phyloP scores from a whole-genome alignment of 2,888 invertebrate species.

The Harpagoxenus sublaevis region DNA sequence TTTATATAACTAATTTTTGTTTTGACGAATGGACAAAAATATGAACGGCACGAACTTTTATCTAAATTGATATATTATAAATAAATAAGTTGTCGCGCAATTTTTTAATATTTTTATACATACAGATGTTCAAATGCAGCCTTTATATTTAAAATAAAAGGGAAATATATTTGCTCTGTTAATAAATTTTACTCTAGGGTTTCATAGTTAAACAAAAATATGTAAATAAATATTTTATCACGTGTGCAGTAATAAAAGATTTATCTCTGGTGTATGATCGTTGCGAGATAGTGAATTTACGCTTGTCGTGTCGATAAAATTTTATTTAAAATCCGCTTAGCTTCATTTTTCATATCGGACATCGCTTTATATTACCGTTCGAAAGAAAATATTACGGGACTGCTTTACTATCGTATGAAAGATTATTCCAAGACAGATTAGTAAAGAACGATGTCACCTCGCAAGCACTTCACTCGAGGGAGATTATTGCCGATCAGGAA shows the following conservation, averaged over 20 bases:
- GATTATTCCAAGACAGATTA: constrained; percentile 29
- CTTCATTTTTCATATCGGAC: constrained; percentile 9
- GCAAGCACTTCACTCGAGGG: constrained; percentile 29
- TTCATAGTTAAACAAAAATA: neutral
- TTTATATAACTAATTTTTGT: neutral
- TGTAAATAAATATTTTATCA: constrained; percentile 14
- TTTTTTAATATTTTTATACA: neutral
- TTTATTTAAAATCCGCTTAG: constrained; percentile 10
- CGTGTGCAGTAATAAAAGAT: neutral
- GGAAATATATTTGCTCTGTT: neutral
- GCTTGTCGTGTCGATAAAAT: neutral
- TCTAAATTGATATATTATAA: neutral
- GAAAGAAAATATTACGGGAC: neutral
- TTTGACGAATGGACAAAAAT: neutral
- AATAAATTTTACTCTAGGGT: neutral
- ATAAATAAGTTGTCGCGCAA: neutral
- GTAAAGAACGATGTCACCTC: constrained; percentile 17
- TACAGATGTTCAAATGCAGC: neutral
- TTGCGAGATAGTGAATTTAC: neutral
- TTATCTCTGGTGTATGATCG: neutral
- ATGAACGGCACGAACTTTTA: no score
- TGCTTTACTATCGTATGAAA: constrained; percentile 6
- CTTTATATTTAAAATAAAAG: neutral
- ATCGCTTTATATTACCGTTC: neutral
- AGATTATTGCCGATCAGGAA: constrained; percentile 36